phyloP scores from a whole-genome alignment of 2,888 invertebrate species.

The Antheraea yamamai region DNA sequence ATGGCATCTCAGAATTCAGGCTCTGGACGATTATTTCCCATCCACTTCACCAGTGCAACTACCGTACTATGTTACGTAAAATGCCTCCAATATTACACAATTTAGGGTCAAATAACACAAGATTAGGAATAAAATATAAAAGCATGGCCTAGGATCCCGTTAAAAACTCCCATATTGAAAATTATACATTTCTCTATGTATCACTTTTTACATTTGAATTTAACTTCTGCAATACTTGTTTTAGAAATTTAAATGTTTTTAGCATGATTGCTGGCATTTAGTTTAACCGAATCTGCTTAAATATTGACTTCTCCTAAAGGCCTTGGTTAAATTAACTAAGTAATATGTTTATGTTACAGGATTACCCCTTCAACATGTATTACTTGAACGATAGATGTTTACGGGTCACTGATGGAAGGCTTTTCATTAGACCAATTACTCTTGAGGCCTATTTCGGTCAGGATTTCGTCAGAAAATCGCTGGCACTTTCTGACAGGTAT shows the following conservation, averaged over 20 bases:
- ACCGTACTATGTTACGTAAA: too few relatives aligned
- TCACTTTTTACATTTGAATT: too few relatives aligned
- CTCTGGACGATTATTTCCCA: too few relatives aligned
- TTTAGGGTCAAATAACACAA: too few relatives aligned
- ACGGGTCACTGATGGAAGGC: constrained; percentile 74
- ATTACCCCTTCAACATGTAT: constrained; percentile 86
- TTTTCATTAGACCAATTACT: constrained; percentile 83
- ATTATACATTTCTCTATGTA: too few relatives aligned
- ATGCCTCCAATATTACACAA: too few relatives aligned
- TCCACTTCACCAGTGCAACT: too few relatives aligned
- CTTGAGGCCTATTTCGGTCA: constrained; percentile 80
- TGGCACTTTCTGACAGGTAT: constrained; percentile 67
- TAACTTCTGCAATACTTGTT: not conserved
- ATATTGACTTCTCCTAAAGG: not conserved
- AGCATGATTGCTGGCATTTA: not conserved
- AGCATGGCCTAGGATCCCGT: too few relatives aligned
- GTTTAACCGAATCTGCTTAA: not conserved
- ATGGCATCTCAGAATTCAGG: too few relatives aligned
- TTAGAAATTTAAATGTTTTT: not conserved
- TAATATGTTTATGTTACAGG: constrained; percentile 64
- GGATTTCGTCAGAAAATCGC: constrained; percentile 66
- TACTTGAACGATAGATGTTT: constrained; percentile 81
- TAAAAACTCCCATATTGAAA: too few relatives aligned
- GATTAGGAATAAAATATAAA: too few relatives aligned
- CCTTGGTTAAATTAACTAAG: not conserved